Percentiles rank a stretch among this genome's conserved stretches.
Conservation (phyloP, 2,797 vertebrate genomes). For the Apodemus agrarius region DNA sequence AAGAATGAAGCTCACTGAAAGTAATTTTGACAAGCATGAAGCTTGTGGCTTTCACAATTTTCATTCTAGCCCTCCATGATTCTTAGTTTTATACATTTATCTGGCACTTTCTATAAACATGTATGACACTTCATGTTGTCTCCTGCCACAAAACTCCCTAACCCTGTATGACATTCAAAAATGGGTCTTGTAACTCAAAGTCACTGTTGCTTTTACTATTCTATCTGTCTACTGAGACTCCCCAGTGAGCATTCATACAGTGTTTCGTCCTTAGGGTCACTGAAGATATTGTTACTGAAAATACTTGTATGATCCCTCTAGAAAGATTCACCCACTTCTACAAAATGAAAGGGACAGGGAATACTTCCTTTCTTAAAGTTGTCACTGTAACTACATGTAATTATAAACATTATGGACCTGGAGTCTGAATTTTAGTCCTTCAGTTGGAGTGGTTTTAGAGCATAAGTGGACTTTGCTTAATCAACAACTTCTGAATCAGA, state of each 20-base stretch:
- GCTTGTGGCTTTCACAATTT: not conserved
- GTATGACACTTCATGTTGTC: not conserved
- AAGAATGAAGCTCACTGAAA: not conserved
- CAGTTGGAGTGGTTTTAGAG: not conserved
- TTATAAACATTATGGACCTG: not conserved
- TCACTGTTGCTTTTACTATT: not conserved
- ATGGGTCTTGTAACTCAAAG: slow-evolving; percentile 1
- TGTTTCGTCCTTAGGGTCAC: not conserved
- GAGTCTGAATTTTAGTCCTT: rapidly evolving
- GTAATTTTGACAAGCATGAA: not conserved
- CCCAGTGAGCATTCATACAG: not conserved
- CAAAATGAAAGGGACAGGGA: not conserved
- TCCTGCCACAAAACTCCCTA: not conserved
- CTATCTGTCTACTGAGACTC: not conserved
- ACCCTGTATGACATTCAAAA: not conserved
- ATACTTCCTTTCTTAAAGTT: not conserved
- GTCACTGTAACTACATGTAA: not conserved
- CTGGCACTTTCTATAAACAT: not conserved
- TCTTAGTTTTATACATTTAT: not conserved
- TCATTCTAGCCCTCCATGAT: not conserved
- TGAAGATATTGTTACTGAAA: not conserved
- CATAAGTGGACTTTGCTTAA: not conserved
- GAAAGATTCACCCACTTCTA: not conserved
- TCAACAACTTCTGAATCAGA: not conserved
- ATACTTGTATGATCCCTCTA: not conserved